A percentile compares a stretch with the other conserved stretches of the same genome.
Conservation (phyloP, 2,797 vertebrate species). For the Squalus acanthias region DNA sequence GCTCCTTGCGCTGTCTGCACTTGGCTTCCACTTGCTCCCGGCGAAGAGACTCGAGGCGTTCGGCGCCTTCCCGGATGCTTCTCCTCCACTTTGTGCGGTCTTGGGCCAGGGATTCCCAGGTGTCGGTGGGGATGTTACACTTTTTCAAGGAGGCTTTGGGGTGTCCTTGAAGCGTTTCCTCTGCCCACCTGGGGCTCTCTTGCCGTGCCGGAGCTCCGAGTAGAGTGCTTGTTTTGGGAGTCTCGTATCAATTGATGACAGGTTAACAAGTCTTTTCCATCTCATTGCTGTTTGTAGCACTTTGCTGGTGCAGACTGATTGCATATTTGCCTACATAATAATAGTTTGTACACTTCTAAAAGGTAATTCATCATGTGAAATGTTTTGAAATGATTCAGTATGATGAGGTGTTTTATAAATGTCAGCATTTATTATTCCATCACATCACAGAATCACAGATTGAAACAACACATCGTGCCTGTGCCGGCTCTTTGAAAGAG, state of each 20-base stretch:
- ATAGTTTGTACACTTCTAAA: neutral
- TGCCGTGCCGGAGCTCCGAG: too few species aligned
- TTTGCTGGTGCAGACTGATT: neutral
- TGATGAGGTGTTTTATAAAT: neutral
- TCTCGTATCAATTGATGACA: neutral
- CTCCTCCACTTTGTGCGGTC: too few species aligned
- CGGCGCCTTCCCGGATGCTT: too few species aligned
- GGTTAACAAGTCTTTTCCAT: neutral
- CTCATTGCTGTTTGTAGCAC: neutral
- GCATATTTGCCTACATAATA: neutral
- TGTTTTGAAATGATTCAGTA: neutral
- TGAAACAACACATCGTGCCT: neutral
- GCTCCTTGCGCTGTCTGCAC: too few species aligned
- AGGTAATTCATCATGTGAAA: neutral
- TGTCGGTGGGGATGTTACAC: too few species aligned
- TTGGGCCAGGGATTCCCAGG: too few species aligned
- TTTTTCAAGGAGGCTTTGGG: too few species aligned
- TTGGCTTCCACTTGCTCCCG: too few species aligned
- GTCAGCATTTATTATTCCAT: neutral
- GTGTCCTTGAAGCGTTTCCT: too few species aligned
- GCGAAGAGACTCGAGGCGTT: too few species aligned
- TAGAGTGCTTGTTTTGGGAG: too few species aligned
- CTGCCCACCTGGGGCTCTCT: too few species aligned
- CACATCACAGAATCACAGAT: neutral
- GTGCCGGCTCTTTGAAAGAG: neutral